A percentile compares a stretch with the other conserved stretches of the same genome.
Evolutionary conservation across 2,888 invertebrate genomes (phyloP).

Genomic region (Leucoma salicis): DNA sequence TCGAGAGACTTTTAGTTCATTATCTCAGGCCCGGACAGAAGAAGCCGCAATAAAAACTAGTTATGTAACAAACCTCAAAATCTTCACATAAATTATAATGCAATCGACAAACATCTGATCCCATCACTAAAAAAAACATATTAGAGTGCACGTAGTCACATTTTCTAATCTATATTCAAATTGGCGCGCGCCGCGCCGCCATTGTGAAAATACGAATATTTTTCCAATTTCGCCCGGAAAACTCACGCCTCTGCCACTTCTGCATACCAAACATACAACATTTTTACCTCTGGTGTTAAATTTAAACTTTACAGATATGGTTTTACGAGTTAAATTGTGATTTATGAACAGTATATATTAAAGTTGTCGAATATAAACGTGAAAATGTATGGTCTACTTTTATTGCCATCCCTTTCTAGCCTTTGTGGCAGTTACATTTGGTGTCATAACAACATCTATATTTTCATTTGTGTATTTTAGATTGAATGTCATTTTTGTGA

Average conservation of each 20-base stretch:
- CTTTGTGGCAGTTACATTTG: slow-evolving; percentile 45
- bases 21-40: too few species aligned
- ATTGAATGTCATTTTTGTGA: slow-evolving; percentile 2
- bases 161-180: slow-evolving; percentile 81
- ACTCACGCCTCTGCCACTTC: slow-evolving; percentile 55
- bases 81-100: too few species aligned
- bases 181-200: slow-evolving; percentile 67
- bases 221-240: slow-evolving; percentile 77
- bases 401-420: slow-evolving; percentile 51
- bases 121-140: slow-evolving; percentile 61
- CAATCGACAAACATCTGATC: slow-evolving; percentile 21
- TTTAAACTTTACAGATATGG: slow-evolving; percentile 19
- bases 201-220: slow-evolving; percentile 75
- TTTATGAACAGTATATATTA: slow-evolving; percentile 10
- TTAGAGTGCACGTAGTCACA: slow-evolving; percentile 74
- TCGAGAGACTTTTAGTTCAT: too few species aligned
- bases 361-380: slow-evolving; percentile 42
- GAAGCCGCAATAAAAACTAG: too few species aligned
- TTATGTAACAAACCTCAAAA: too few species aligned
- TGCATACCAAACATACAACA: slow-evolving; percentile 39
- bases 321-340: slow-evolving; percentile 10
- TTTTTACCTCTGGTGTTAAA: not conserved
- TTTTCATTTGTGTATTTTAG: slow-evolving; percentile 24
- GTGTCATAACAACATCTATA: slow-evolving; percentile 26
- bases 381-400: slow-evolving; percentile 50